phyloP scores from a whole-genome alignment of 1,140 invertebrate genomes.

The Neodiprion lecontei region DNA sequence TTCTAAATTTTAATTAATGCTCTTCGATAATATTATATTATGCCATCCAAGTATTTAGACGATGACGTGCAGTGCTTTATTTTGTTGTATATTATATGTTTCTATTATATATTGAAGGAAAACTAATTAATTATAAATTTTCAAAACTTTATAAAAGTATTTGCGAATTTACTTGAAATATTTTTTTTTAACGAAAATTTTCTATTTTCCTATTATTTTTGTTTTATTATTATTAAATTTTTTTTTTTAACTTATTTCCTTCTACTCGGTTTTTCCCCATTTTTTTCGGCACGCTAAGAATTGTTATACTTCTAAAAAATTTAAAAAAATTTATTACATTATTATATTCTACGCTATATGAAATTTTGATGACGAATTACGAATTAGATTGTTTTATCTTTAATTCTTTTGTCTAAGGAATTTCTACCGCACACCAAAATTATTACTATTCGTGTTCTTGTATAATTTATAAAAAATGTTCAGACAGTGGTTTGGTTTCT shows the following conservation, averaged over 20 bases:
- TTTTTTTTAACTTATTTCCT: too few relatives aligned
- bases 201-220: background rate
- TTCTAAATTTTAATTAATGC: slow-evolving; percentile 40
- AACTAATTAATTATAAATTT: background rate
- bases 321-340: slow-evolving; percentile 1
- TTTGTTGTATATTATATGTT: slow-evolving; percentile 46
- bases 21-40: slow-evolving; percentile 26
- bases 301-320: background rate
- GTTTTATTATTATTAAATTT: too few relatives aligned
- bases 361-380: too few relatives aligned
- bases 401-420: too few relatives aligned
- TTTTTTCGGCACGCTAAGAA: background rate
- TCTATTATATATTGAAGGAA: background rate
- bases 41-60: slow-evolving; percentile 48
- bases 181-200: background rate
- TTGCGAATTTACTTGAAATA: background rate
- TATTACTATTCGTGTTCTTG: background rate
- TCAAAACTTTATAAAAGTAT: background rate
- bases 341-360: background rate
- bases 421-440: background rate
- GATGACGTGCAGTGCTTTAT: slow-evolving; percentile 50
- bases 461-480: background rate
- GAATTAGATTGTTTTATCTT: too few relatives aligned
- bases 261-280: too few relatives aligned
- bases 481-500: background rate